phyloP scores from a whole-genome alignment of 2,113 vertebrate genomes.

The Tenrec ecaudatus region DNA sequence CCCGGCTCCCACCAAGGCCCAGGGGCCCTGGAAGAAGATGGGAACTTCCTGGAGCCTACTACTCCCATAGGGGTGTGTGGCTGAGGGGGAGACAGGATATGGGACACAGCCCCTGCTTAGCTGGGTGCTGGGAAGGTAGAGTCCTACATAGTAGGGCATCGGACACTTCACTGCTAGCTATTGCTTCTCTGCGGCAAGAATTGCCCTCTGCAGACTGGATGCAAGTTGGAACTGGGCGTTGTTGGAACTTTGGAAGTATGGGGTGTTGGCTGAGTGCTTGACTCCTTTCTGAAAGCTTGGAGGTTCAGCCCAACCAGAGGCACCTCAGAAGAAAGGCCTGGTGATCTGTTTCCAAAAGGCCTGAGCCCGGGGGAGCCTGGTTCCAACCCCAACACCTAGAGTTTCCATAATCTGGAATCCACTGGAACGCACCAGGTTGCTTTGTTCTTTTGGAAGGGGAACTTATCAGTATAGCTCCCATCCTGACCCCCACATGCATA shows the following conservation, averaged over 20 bases:
- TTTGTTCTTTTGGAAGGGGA: neutral
- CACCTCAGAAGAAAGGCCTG: neutral
- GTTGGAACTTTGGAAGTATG: neutral
- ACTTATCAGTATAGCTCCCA: neutral
- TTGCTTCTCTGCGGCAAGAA: neutral
- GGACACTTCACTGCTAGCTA: neutral
- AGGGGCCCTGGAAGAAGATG: neutral
- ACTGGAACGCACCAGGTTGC: neutral
- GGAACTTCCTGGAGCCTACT: too few relatives aligned
- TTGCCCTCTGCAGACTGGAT: neutral
- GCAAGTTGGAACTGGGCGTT: neutral
- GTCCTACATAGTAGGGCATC: neutral
- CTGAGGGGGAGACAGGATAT: neutral
- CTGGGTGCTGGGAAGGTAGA: neutral
- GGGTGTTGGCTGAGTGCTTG: neutral
- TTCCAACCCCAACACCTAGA: neutral
- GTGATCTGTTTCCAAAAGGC: neutral
- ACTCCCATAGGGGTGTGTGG: neutral
- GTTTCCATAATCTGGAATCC: neutral
- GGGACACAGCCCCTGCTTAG: neutral
- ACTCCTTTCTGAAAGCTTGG: neutral
- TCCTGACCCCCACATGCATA: accelerated
- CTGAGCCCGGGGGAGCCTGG: neutral
- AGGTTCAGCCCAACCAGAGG: neutral
- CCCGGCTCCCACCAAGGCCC: too few relatives aligned